Base-by-base conservation (phyloP, 2,888 invertebrate species). In the Melieria omissa region DNA sequence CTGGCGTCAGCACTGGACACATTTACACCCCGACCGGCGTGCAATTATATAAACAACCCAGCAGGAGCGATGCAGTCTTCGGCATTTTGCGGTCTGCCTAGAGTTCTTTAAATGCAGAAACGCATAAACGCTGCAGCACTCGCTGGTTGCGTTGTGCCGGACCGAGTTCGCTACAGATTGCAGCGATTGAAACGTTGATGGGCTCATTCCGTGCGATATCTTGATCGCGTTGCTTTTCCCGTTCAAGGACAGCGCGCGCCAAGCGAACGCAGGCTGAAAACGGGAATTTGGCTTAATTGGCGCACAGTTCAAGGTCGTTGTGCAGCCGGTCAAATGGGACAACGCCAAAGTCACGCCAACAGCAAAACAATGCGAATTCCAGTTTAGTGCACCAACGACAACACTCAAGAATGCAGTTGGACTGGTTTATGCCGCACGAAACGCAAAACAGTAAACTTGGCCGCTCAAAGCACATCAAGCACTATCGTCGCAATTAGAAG, bases 241-340 rank as follows among this genome's bases (percentile, higher is more conserved):
- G 68, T 76, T 76, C 80, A 80, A 82, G 82, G 81, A 80, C 75
- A 62, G 14, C 7, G 52, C 7, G 52, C 7, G 52, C 12, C 52
- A 52, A 52, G n/a, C 29, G 29, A 29, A 52, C 52, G 14, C 6
- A 12, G 5, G 8, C 52, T n/a, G 4, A 41, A 71, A 81, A 81
- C 82, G 81, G 81, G 81, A 81, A 78, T 82, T 75, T 14, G 76
- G 78, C 75, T 80, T 78, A 79, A 77, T 79, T 69, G 76, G 72
- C 73, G 9, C 60, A 5, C 57, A 80, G 78, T 80, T 79, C 82
- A 81, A 82, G 81, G 81, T 79, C 44, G 14, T 9, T 1, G 45
- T 64, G 80, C 72, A 52, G 9, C 52, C 14, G 52, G 52, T 5
- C 52, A 52, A 14, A 52, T 29, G 29, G 29, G 29, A 29, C 29